Evolutionary conservation across 2,113 vertebrate genomes (phyloP).

Genomic region (Sakesphorus luctuosus): DNA sequence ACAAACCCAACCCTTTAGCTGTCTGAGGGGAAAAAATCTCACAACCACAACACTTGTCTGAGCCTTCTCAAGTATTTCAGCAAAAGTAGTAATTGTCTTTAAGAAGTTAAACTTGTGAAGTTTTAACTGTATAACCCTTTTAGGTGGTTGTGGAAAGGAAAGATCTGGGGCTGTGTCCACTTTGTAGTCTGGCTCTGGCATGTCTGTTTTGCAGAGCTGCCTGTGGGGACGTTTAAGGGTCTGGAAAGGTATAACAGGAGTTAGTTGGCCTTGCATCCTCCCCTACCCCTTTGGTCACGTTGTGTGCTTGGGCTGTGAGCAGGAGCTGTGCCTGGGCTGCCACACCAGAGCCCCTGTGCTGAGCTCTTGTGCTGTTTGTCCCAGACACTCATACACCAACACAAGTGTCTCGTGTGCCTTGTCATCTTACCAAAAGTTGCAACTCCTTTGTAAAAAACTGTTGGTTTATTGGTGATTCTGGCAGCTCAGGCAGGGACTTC

Average conservation of each 20-base stretch:
- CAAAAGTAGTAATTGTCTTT: not conserved
- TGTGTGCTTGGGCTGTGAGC: too few relatives aligned
- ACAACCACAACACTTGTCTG: not conserved
- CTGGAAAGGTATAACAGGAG: not conserved
- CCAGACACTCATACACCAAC: not conserved
- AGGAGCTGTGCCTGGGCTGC: not conserved
- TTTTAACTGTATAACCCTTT: not conserved
- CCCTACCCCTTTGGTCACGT: not conserved
- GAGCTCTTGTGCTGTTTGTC: not conserved
- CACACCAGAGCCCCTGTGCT: not conserved
- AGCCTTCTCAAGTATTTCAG: not conserved
- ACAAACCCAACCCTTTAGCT: not conserved
- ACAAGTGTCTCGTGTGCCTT: accelerated
- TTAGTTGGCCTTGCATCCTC: not conserved
- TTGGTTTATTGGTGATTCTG: not conserved
- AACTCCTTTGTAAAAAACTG: not conserved
- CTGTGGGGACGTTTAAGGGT: not conserved
- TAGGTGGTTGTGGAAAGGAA: not conserved
- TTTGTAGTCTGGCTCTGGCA: not conserved
- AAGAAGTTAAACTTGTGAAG: not conserved
- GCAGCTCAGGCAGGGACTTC: not conserved
- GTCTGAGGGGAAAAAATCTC: too few relatives aligned
- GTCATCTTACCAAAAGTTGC: not conserved
- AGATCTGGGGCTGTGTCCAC: not conserved
- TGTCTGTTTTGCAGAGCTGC: not conserved